Conservation (phyloP, 2,797 vertebrate genomes). For the Nannoperca obscura region DNA sequence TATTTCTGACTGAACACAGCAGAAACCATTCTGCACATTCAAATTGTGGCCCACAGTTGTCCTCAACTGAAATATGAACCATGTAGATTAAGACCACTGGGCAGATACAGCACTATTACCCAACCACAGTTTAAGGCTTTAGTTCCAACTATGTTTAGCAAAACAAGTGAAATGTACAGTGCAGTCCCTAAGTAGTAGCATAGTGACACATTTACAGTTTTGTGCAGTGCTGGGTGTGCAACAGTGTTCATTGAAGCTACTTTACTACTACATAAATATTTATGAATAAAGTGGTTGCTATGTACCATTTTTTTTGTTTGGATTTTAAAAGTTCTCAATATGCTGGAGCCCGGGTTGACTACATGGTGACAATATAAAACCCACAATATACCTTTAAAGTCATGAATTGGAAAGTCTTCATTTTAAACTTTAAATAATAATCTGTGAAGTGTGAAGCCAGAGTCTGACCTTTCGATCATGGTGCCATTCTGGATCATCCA, state of each 20-base stretch:
- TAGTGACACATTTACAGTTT: not conserved
- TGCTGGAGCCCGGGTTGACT: not conserved
- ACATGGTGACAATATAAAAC: not conserved
- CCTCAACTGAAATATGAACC: not conserved
- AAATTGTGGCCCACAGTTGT: not conserved
- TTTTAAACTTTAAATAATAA: not conserved
- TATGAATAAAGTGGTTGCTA: not conserved
- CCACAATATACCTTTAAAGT: not conserved
- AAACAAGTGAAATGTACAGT: not conserved
- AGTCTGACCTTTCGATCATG: conserved; percentile 95
- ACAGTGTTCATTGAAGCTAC: not conserved
- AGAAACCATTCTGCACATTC: not conserved
- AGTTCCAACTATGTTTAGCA: not conserved
- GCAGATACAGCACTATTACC: not conserved
- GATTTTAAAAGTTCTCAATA: no score
- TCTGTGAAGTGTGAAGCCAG: not conserved
- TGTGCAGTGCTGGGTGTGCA: not conserved
- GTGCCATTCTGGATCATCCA: conserved; percentile 99
- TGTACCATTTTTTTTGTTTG: not conserved
- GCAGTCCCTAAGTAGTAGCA: not conserved
- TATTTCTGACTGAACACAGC: not conserved
- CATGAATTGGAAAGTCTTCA: not conserved
- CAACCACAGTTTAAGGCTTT: not conserved
- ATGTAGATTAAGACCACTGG: not conserved
- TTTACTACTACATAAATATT: not conserved